These are phyloP conservation scores for Crocallis elinguaria DNA, from an alignment of 2,888 invertebrate genomes.

Conservation along the genomic window DNA sequence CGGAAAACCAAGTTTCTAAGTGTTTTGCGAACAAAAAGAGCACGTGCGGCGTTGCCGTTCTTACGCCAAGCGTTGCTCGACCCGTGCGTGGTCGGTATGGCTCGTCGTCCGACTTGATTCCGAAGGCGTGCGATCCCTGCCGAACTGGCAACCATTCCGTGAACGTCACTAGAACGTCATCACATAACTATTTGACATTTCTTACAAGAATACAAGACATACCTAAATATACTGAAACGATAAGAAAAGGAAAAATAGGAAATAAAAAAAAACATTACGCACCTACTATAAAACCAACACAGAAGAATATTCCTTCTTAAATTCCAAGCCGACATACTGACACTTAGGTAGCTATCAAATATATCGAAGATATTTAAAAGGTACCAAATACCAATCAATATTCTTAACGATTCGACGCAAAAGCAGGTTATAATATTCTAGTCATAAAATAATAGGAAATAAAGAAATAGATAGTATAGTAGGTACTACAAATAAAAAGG, in stretches of 20 bases:
- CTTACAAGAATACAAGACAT: background rate
- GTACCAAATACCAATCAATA: too few species aligned
- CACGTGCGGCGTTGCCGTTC: slow-evolving; percentile 75
- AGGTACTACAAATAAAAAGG: too few species aligned
- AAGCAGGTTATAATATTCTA: too few species aligned
- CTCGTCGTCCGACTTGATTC: slow-evolving; percentile 54
- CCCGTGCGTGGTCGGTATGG: slow-evolving; percentile 50
- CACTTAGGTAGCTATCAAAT: too few species aligned
- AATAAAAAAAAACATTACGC: too few species aligned
- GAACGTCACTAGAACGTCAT: slow-evolving; percentile 56
- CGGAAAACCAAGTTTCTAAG: slow-evolving; percentile 11
- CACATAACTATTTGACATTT: slow-evolving; percentile 41
- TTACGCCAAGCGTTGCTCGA: slow-evolving; percentile 44
- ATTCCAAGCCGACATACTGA: too few species aligned
- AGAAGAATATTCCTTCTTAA: too few species aligned
- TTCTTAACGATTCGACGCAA: too few species aligned
- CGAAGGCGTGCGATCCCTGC: slow-evolving; percentile 51
- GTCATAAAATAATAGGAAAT: too few species aligned
- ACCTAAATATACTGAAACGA: background rate
- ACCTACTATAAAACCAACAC: too few species aligned
- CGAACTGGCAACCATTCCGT: slow-evolving; percentile 48
- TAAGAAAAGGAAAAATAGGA: background rate
- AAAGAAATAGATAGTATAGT: too few species aligned
- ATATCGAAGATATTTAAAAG: too few species aligned
- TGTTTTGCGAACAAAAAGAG: slow-evolving; percentile 35